Conservation (phyloP, 2,888 invertebrate species). For the Phyllotreta cruciferae region DNA sequence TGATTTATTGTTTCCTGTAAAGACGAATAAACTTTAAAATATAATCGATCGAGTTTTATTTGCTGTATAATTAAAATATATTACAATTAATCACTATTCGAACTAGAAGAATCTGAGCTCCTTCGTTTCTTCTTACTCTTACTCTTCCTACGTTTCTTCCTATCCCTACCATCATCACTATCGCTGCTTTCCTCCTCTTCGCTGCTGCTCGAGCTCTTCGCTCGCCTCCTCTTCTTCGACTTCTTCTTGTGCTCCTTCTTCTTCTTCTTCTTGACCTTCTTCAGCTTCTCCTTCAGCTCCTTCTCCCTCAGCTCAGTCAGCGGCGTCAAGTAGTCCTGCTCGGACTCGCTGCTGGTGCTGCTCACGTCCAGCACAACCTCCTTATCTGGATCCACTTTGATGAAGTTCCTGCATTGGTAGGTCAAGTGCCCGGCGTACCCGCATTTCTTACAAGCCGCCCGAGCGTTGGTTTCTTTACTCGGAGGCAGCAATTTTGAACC, state of each 20-base stretch:
- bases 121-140: constrained; percentile 53
- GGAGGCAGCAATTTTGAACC: constrained; percentile 63
- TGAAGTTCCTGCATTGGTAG: constrained; percentile 94
- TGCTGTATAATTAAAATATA: too few relatives aligned
- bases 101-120: constrained; percentile 2
- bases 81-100: too few relatives aligned
- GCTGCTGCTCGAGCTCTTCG: constrained; percentile 43
- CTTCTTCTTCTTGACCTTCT: constrained; percentile 67
- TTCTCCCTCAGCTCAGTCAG: constrained; percentile 80
- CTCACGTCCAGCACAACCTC: constrained; percentile 93
- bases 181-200: constrained; percentile 43
- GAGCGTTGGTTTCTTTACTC: constrained; percentile 71
- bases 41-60: neutral
- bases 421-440: constrained; percentile 96
- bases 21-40: constrained; percentile 35
- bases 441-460: constrained; percentile 93
- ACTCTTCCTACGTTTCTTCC: constrained; percentile 54
- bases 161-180: constrained; percentile 44
- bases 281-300: constrained; percentile 75
- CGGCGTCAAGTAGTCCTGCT: constrained; percentile 82
- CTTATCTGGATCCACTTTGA: constrained; percentile 92
- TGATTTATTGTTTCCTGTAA: constrained; percentile 37
- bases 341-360: constrained; percentile 91
- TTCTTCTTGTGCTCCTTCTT: constrained; percentile 65
- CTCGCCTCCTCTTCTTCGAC: constrained; percentile 56